Evolutionary conservation across 2,113 vertebrate genomes (phyloP).

Genomic region (Ivindomyrus marchei): DNA sequence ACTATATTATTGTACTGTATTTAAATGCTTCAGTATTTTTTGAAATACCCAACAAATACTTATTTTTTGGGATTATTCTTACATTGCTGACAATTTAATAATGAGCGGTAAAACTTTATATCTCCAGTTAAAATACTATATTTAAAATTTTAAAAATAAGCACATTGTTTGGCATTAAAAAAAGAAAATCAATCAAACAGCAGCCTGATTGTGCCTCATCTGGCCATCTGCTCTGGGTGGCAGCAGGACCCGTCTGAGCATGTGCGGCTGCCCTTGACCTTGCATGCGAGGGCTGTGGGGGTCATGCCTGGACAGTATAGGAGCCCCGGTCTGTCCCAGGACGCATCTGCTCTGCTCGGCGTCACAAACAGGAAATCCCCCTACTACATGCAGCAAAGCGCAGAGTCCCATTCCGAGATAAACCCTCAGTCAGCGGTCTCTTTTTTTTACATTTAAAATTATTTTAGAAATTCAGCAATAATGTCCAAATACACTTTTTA

Average conservation of each 20-base stretch:
- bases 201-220: not conserved
- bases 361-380: slow-evolving; percentile 46
- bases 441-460: not conserved
- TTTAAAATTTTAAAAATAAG: not conserved
- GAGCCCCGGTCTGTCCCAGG: slow-evolving; percentile 45
- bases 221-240: not conserved
- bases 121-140: not conserved
- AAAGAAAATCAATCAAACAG: not conserved
- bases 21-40: not conserved
- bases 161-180: not conserved
- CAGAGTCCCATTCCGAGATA: not conserved
- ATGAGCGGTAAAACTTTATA: too few species aligned
- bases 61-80: not conserved
- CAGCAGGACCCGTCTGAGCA: slow-evolving; percentile 5
- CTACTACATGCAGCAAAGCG: not conserved
- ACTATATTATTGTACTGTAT: not conserved
- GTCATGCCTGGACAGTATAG: slow-evolving; percentile 50
- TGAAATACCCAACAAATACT: not conserved
- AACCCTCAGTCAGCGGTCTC: not conserved
- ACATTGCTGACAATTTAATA: not conserved
- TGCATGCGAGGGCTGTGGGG: slow-evolving; percentile 39
- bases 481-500: not conserved
- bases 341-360: slow-evolving; percentile 54
- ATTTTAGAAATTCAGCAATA: not conserved
- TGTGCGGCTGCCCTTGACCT: slow-evolving; percentile 38